phyloP scores from a whole-genome alignment of 2,888 invertebrate genomes.

The Tromatobia lineatoria region DNA sequence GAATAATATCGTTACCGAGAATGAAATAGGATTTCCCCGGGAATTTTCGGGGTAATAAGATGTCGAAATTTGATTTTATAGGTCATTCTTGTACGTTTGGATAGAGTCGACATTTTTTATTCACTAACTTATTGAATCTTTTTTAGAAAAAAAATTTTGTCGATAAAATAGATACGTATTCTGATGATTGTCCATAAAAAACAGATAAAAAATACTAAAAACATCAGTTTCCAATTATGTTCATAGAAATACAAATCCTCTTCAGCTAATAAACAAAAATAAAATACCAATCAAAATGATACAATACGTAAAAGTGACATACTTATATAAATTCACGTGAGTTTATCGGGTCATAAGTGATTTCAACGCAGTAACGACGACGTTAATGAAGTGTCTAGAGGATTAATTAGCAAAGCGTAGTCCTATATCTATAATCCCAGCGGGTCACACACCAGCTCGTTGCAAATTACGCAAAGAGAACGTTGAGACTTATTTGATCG shows the following conservation, averaged over 20 bases:
- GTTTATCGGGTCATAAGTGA: neutral
- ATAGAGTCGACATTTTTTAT: neutral
- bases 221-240: too few relatives aligned
- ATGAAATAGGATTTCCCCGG: neutral
- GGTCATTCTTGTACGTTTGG: neutral
- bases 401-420: constrained; percentile 10
- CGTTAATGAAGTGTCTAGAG: neutral
- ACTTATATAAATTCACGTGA: neutral
- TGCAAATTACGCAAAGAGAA: constrained; percentile 13
- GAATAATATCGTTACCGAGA: neutral
- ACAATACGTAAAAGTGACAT: neutral
- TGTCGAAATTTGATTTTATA: neutral
- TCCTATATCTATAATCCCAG: neutral
- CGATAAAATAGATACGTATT: too few relatives aligned
- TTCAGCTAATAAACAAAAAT: too few relatives aligned
- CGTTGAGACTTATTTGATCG: constrained; percentile 4
- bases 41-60: neutral
- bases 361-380: neutral
- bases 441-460: neutral
- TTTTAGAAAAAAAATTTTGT: too few relatives aligned
- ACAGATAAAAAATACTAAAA: too few relatives aligned
- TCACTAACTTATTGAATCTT: too few relatives aligned
- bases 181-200: too few relatives aligned
- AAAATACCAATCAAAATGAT: neutral
- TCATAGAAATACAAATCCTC: too few relatives aligned